Evolutionary conservation across 2,888 invertebrate genomes (phyloP).

Genomic region (Agonum fuliginosum): DNA sequence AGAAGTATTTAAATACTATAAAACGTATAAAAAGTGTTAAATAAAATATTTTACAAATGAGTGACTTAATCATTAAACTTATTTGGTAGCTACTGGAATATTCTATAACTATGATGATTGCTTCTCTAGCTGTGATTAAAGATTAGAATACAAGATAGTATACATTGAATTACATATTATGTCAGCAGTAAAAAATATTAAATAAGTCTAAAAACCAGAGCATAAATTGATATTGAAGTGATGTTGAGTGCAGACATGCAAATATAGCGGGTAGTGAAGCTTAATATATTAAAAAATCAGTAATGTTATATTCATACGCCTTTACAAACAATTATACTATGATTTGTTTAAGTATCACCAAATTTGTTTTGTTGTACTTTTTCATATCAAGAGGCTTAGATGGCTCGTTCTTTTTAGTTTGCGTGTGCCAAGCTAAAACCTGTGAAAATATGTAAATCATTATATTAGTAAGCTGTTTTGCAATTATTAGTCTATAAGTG

Average conservation of each 20-base stretch:
- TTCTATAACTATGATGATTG: conserved; percentile 21
- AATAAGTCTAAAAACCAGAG: conserved; percentile 13
- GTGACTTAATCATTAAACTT: neutral
- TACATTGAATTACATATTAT: conserved; percentile 35
- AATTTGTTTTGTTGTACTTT: conserved; percentile 78
- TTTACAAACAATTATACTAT: conserved; percentile 72
- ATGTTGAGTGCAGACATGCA: conserved; percentile 55
- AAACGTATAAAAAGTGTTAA: conserved; percentile 49
- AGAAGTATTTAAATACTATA: conserved; percentile 43
- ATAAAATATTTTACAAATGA: conserved; percentile 6
- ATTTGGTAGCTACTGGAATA: conserved; percentile 13
- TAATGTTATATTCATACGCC: conserved; percentile 36
- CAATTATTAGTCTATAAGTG: neutral
- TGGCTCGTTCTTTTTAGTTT: conserved; percentile 81
- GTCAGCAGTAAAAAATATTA: conserved; percentile 29
- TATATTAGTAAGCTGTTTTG: neutral
- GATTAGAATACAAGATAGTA: conserved; percentile 42
- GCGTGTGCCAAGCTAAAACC: conserved; percentile 85
- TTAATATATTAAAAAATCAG: conserved; percentile 48
- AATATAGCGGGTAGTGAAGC: conserved; percentile 55
- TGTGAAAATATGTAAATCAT: conserved; percentile 66
- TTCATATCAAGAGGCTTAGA: conserved; percentile 76
- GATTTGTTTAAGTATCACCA: conserved; percentile 76
- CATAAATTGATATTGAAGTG: conserved; percentile 18
- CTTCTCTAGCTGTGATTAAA: conserved; percentile 26